Evolutionary conservation across 1,140 invertebrate genomes (phyloP), one percentile per base, ranked within the genome.

Genomic region (Leptonema lineaticorne): DNA sequence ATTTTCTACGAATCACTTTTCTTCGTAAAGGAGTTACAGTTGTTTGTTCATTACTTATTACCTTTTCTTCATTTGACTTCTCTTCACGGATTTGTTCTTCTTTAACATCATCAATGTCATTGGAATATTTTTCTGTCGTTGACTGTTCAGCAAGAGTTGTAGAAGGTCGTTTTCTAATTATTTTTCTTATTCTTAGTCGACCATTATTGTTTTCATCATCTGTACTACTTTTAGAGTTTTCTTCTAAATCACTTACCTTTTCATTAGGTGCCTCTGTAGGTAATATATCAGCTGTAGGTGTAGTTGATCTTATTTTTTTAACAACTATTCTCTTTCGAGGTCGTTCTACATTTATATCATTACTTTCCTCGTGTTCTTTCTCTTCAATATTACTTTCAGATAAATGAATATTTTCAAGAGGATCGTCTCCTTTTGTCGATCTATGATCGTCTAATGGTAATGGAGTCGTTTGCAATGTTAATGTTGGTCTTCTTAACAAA

Each of bases 361-460:
- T 70, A 41, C 67, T 65, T 50, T 70, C 73, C 14, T 79, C 75
- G 27, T 81, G 78, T 75, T 82, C 79, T 70, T 82, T 84, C 78
- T 85, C 84, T 73, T 80, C 78, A 70, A 85, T 83, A 56, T 82
- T 83, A 71, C 78, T 83, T 76, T 85, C 84, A 2, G 85, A 85
- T 30, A 85, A 71, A 67, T 81, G 77, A 68, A 86, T 84, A 68
- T 84, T 83, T 74, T 85, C 85, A 28, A 75, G 78, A 76, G 82
- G 83, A 63, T 80, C 80, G 65, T 82, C 79, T 20, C 75, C 41
- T 53, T 20, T 65, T 45, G 46, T 48, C 41, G 27, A 26, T 18
- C 30, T 45, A 57, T 78, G 76, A 50, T 79, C 77, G 14, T 81
- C 76, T 22, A 57, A 18, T 9, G 48, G 24, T 46, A 27, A 45